A percentile compares a stretch with the other conserved stretches of the same genome.
Conservation (phyloP, 2,888 invertebrate species). For the Caenorhabditis wallacei region DNA sequence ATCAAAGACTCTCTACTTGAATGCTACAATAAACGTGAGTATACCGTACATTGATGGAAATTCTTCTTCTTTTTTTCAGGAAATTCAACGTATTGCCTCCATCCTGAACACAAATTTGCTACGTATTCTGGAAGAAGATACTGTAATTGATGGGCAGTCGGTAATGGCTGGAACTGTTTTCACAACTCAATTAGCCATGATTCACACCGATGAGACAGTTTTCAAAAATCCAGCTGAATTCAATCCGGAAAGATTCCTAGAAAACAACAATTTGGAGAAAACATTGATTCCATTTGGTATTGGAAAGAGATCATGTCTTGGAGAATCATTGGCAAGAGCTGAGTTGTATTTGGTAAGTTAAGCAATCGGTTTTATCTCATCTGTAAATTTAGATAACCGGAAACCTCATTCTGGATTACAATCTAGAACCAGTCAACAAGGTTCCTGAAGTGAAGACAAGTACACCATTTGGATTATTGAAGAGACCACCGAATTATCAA, state of each 20-base stretch:
- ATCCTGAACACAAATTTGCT: slow-evolving; percentile 61
- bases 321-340: slow-evolving; percentile 67
- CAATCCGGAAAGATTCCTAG: slow-evolving; percentile 58
- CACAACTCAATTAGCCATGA: slow-evolving; percentile 61
- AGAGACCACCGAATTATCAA: slow-evolving; percentile 31
- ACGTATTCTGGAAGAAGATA: slow-evolving; percentile 22
- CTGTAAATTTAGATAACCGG: slow-evolving; percentile 6
- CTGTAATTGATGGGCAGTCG: slow-evolving; percentile 53
- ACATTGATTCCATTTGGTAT: slow-evolving; percentile 64
- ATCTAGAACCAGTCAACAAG: slow-evolving; percentile 31
- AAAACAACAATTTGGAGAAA: slow-evolving; percentile 54
- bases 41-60: too few relatives aligned
- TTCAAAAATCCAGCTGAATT: slow-evolving; percentile 62
- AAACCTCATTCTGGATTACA: slow-evolving; percentile 56
- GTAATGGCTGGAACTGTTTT: slow-evolving; percentile 54
- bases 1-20: slow-evolving; percentile 53
- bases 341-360: slow-evolving; percentile 65
- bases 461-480: slow-evolving; percentile 38
- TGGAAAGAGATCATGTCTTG: slow-evolving; percentile 68
- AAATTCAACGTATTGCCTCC: slow-evolving; percentile 65
- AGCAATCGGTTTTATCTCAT: background rate
- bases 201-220: slow-evolving; percentile 61
- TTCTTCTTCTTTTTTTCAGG: too few relatives aligned
- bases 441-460: slow-evolving; percentile 34
- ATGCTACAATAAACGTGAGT: slow-evolving; percentile 56